Conservation (phyloP, 2,113 vertebrate genomes). For the Rhynchomys soricoides region DNA sequence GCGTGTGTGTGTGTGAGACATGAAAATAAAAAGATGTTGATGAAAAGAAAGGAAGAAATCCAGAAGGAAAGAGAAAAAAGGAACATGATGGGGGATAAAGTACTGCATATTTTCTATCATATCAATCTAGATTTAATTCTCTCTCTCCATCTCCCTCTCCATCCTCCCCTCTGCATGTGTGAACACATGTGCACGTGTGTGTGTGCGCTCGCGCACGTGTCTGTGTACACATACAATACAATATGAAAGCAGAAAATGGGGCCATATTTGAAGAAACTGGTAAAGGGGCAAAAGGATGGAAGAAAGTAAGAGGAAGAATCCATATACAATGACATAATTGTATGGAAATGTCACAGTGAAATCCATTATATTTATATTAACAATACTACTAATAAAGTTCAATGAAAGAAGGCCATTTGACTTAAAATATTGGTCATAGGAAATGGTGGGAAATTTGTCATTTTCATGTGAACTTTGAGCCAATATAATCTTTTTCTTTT, state of each 20-base stretch:
- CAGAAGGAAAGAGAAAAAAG: background rate
- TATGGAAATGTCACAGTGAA: background rate
- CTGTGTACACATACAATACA: no score
- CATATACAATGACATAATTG: background rate
- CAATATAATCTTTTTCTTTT: constrained; percentile 30
- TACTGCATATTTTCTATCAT: background rate
- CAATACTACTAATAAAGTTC: background rate
- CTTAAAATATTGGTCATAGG: background rate
- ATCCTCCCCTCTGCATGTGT: no score
- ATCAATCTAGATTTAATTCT: background rate
- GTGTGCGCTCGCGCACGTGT: no score
- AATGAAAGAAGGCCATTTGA: constrained; percentile 14
- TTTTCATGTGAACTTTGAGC: constrained; percentile 29
- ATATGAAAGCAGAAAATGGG: background rate
- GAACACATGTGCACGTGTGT: background rate
- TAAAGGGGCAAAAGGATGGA: background rate
- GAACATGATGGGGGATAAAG: background rate
- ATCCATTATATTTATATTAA: background rate
- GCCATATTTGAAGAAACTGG: background rate
- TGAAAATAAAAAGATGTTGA: background rate
- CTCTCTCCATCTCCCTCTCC: background rate
- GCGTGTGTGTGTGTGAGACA: background rate
- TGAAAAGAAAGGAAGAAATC: background rate
- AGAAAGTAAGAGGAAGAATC: no score
- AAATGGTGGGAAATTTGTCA: background rate